phyloP scores from a whole-genome alignment of 2,113 vertebrate species.

The Labeo catla region DNA sequence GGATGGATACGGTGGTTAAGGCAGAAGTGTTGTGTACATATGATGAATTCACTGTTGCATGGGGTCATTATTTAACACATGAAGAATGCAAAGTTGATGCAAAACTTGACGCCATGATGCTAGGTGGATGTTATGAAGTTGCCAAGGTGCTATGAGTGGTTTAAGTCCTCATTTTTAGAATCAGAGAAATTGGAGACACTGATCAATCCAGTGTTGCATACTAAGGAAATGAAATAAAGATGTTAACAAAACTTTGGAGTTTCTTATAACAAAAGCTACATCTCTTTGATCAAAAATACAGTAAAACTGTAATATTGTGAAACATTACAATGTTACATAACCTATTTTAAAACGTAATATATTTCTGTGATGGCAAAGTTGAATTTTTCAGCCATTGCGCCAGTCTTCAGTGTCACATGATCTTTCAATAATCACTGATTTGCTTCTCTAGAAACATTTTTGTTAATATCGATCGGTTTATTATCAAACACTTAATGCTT shows the following conservation, averaged over 20 bases:
- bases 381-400: background rate
- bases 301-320: background rate
- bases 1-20: constrained; percentile 37
- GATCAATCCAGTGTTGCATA: background rate
- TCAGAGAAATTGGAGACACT: background rate
- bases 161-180: background rate
- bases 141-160: background rate
- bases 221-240: background rate
- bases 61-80: constrained; percentile 34
- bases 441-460: background rate
- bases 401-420: background rate
- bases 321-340: background rate
- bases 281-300: background rate
- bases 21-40: constrained; percentile 38
- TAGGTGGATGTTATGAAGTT: constrained; percentile 7
- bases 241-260: background rate
- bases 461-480: background rate
- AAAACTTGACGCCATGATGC: background rate
- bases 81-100: constrained; percentile 20
- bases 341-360: background rate
- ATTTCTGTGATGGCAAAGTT: background rate
- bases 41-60: constrained; percentile 36
- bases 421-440: background rate
- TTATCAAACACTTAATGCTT: too few species aligned
- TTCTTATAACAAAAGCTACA: too few species aligned